A percentile compares a stretch with the other conserved stretches of the same genome.
Conservation (phyloP, 2,888 invertebrate genomes). For the Alcis repandata region DNA sequence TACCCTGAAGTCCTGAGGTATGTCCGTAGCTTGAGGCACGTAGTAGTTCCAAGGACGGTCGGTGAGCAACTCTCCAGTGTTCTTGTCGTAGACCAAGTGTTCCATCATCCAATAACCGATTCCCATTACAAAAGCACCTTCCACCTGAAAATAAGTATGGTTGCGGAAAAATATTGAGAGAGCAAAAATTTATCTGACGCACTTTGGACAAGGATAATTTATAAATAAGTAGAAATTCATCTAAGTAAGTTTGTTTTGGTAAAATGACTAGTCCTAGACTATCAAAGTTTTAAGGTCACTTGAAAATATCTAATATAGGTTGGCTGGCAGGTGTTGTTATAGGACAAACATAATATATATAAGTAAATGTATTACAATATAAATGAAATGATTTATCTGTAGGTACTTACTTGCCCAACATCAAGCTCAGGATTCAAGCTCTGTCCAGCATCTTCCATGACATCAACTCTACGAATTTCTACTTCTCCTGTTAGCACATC, state of each 20-base stretch:
- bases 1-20: constrained; percentile 88
- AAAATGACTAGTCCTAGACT: no score
- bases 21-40: constrained; percentile 88
- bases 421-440: constrained; percentile 89
- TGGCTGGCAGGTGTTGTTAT: no score
- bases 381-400: no score
- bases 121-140: constrained; percentile 90
- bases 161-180: neutral
- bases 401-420: constrained; percentile 86
- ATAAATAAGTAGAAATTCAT: neutral
- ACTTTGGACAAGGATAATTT: no score
- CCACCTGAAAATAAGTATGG: constrained; percentile 64
- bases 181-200: neutral
- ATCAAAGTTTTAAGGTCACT: no score
- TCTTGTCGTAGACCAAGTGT: constrained; percentile 83
- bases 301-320: no score
- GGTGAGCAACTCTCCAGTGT: constrained; percentile 87
- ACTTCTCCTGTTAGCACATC: constrained; percentile 91
- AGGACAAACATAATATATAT: no score
- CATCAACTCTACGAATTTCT: constrained; percentile 86
- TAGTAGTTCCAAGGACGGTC: constrained; percentile 90
- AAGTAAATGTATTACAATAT: no score
- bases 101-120: constrained; percentile 89
- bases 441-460: constrained; percentile 88
- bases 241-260: no score